Conservation (phyloP, 2,113 vertebrate species). For the Takifugu bimaculatus region DNA sequence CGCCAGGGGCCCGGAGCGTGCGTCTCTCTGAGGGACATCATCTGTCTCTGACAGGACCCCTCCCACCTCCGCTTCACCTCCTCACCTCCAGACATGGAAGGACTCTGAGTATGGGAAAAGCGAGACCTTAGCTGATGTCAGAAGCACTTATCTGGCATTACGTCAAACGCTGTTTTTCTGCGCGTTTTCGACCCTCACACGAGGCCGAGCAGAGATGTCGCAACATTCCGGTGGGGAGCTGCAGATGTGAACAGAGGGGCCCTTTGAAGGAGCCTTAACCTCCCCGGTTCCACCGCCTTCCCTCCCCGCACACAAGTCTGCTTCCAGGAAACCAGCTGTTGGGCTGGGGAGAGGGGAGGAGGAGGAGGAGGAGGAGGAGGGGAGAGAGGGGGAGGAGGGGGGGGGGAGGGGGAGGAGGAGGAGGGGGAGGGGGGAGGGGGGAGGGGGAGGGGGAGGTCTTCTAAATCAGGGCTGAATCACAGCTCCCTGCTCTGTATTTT, state of each 20-base stretch:
- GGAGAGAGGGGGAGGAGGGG: too few relatives aligned
- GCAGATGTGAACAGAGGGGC: slow-evolving; percentile 49
- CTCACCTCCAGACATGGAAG: slow-evolving; percentile 19
- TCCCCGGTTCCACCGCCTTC: slow-evolving; percentile 25
- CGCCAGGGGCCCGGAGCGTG: neutral
- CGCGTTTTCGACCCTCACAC: slow-evolving; percentile 16
- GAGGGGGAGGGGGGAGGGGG: slow-evolving; percentile 31
- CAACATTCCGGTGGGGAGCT: slow-evolving; percentile 22
- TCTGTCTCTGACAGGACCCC: slow-evolving; percentile 33
- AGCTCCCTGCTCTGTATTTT: slow-evolving; percentile 72
- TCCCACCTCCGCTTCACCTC: slow-evolving; percentile 31
- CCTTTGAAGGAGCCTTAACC: slow-evolving; percentile 46
- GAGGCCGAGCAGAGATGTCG: slow-evolving; percentile 31
- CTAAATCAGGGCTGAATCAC: slow-evolving; percentile 75
- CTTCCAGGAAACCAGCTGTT: slow-evolving; percentile 76
- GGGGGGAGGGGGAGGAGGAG: too few relatives aligned
- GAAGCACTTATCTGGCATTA: slow-evolving; percentile 35
- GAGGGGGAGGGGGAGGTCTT: slow-evolving; percentile 61
- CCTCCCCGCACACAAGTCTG: slow-evolving; percentile 44
- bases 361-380: neutral
- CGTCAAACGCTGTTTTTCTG: slow-evolving; percentile 29
- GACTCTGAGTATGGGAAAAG: slow-evolving; percentile 38
- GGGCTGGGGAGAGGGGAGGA: slow-evolving; percentile 27
- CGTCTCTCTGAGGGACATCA: slow-evolving; percentile 7
- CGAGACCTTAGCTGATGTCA: slow-evolving; percentile 31